A percentile compares a stretch with the other conserved stretches of the same genome.
These are phyloP conservation scores for Corapipo altera DNA, from an alignment of 2,113 vertebrate genomes.

Conservation along the genomic window DNA sequence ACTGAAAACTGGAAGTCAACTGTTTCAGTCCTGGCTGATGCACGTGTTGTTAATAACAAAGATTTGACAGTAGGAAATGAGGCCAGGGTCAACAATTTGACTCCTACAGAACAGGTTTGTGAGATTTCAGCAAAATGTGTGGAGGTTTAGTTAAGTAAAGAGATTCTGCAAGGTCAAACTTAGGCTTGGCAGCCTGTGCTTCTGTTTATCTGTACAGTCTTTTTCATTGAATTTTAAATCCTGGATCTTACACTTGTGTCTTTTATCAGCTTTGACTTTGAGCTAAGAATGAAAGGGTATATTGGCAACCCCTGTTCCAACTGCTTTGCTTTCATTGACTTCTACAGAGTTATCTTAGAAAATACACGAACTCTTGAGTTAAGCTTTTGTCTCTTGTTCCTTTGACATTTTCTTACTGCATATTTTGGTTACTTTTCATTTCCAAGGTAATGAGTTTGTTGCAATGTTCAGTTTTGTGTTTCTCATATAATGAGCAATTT, in stretches of 20 bases:
- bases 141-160: background rate
- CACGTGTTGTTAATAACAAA: background rate
- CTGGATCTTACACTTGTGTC: background rate
- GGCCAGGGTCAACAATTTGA: background rate
- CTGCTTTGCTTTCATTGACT: background rate
- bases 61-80: background rate
- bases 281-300: background rate
- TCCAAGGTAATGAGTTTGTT: background rate
- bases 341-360: background rate
- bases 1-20: background rate
- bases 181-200: background rate
- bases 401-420: background rate
- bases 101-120: background rate
- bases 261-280: background rate
- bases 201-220: background rate
- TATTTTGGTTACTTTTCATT: background rate
- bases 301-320: background rate
- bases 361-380: background rate
- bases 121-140: background rate
- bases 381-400: background rate
- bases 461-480: background rate
- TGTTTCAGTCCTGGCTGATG: background rate
- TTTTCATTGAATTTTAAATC: background rate
- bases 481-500: background rate
- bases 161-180: background rate